Conservation (phyloP, 1,140 invertebrate genomes). For the Vanessa tameamea region DNA sequence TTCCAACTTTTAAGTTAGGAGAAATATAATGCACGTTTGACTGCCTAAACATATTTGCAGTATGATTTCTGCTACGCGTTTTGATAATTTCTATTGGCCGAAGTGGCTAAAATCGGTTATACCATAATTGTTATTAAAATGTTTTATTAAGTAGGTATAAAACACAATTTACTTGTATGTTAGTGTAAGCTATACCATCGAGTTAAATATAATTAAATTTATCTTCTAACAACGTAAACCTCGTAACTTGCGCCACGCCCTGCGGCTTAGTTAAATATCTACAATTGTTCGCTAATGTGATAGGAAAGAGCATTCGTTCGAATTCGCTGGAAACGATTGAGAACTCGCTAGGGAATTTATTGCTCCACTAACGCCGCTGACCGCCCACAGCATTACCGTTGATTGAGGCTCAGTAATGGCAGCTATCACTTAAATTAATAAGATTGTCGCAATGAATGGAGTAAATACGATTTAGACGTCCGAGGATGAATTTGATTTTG, state of each 20-base stretch:
- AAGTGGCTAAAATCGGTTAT: too few relatives aligned
- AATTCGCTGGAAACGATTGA: slow-evolving; percentile 24
- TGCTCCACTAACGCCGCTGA: slow-evolving; percentile 13
- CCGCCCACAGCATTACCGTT: slow-evolving; percentile 8
- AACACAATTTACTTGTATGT: too few relatives aligned
- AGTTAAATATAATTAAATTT: neutral
- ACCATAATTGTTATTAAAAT: too few relatives aligned
- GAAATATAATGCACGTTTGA: too few relatives aligned
- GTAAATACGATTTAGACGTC: neutral
- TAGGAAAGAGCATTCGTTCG: slow-evolving; percentile 22
- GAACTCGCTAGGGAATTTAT: slow-evolving; percentile 28
- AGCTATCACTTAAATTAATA: slow-evolving; percentile 35
- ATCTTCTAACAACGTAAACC: neutral
- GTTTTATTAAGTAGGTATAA: too few relatives aligned
- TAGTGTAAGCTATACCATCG: too few relatives aligned
- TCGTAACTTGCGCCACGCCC: slow-evolving; percentile 20
- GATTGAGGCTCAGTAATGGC: neutral
- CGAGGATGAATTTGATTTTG: neutral
- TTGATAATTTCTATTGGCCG: too few relatives aligned
- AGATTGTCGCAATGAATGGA: slow-evolving; percentile 26
- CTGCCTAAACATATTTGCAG: too few relatives aligned
- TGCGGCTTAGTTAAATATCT: slow-evolving; percentile 29
- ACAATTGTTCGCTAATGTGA: slow-evolving; percentile 40
- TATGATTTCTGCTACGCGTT: too few relatives aligned
- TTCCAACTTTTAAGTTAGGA: too few relatives aligned